These are phyloP conservation scores for Crematogaster levior DNA, from an alignment of 2,888 invertebrate genomes.

Conservation along the genomic window DNA sequence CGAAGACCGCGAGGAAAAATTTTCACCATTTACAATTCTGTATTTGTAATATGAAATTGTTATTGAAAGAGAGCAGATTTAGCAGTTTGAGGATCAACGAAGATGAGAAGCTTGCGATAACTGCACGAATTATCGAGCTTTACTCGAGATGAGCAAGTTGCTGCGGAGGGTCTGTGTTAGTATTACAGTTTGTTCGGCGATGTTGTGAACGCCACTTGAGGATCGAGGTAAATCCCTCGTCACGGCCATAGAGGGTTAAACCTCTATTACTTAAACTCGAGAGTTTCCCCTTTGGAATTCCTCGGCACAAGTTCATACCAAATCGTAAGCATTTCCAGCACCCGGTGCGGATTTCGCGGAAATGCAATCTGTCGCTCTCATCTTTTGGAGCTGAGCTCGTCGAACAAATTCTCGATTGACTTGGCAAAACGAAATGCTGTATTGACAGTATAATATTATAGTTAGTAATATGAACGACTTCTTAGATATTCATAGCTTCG, in stretches of 20 bases:
- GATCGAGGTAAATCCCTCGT: constrained; percentile 47
- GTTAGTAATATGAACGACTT: constrained; percentile 1
- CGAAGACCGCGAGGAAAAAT: not conserved
- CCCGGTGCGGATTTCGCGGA: constrained; percentile 27
- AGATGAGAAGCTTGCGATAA: constrained; percentile 8
- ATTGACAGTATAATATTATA: constrained; percentile 7
- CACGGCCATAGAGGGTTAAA: constrained; percentile 46
- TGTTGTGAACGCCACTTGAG: constrained; percentile 30
- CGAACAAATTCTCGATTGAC: constrained; percentile 12
- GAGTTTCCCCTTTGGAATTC: constrained; percentile 46
- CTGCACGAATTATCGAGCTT: constrained; percentile 31
- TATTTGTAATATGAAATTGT: not conserved
- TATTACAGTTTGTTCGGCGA: constrained; percentile 7
- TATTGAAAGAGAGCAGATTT: not conserved
- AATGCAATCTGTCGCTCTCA: constrained; percentile 42
- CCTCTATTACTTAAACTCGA: constrained; percentile 58
- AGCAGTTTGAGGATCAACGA: constrained; percentile 6
- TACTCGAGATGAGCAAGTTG: constrained; percentile 25
- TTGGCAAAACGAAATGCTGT: not conserved
- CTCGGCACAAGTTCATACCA: constrained; percentile 27
- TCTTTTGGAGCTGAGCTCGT: constrained; percentile 25
- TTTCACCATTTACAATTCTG: not conserved
- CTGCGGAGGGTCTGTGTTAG: not conserved
- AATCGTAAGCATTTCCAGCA: constrained; percentile 46
- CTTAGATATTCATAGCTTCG: not conserved